These are phyloP conservation scores for Pristis pectinata DNA, from an alignment of 2,797 vertebrate genomes.

Conservation along the genomic window DNA sequence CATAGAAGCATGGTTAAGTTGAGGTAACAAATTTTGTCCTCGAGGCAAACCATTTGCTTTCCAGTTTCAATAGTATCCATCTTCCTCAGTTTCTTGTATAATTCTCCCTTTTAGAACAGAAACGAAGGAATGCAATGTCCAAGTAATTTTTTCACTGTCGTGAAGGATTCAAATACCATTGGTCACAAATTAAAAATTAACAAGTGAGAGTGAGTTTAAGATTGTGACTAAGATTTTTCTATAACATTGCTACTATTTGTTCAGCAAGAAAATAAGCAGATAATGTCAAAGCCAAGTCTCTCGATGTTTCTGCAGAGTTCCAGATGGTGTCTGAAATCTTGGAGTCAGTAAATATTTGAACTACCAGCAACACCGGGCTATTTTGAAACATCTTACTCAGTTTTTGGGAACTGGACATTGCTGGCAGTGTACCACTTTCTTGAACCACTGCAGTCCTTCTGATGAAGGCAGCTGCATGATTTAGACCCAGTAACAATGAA, in stretches of 20 bases:
- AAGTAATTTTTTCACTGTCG: not conserved
- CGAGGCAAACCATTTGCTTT: not conserved
- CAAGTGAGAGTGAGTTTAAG: not conserved
- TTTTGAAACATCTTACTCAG: not conserved
- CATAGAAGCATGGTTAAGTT: conserved; percentile 28
- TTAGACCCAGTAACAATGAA: too few relatives aligned
- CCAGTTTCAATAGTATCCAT: not conserved
- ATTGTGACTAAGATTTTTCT: not conserved
- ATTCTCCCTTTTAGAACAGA: not conserved
- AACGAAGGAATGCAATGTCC: not conserved
- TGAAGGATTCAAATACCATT: not conserved
- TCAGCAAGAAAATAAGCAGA: not conserved
- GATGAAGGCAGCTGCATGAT: too few relatives aligned
- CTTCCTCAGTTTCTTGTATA: not conserved
- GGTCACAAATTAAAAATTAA: not conserved
- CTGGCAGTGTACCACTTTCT: too few relatives aligned
- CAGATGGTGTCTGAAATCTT: not conserved
- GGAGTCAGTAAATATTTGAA: not conserved
- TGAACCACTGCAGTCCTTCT: too few relatives aligned
- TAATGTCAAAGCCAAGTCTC: not conserved
- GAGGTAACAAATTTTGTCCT: conserved; percentile 17
- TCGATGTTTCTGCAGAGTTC: not conserved
- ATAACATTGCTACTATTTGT: not conserved
- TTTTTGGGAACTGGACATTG: too few relatives aligned
- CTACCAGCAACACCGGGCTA: not conserved